These are phyloP conservation scores for Esperia sulphurella DNA, from an alignment of 2,888 invertebrate species.

Conservation along the genomic window DNA sequence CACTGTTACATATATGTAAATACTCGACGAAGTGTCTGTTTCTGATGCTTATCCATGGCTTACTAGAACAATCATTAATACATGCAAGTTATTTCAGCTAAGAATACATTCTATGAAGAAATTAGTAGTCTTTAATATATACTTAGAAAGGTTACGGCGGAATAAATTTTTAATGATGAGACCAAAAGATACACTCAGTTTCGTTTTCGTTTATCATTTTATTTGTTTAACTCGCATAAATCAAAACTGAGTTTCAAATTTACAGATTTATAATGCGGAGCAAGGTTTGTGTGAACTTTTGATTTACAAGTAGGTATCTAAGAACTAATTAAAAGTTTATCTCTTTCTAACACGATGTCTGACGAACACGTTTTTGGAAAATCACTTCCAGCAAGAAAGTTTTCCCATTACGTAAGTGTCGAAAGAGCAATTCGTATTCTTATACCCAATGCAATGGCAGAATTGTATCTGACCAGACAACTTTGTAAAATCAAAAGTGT, in stretches of 20 bases:
- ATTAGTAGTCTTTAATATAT: no score
- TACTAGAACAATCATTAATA: no score
- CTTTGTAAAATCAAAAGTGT: no score
- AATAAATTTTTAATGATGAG: no score
- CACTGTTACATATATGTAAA: no score
- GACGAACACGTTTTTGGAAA: constrained; percentile 22
- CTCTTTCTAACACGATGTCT: constrained; percentile 19
- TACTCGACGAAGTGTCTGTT: no score
- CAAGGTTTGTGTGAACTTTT: constrained; percentile 13
- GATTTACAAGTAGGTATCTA: constrained; percentile 20
- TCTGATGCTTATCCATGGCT: no score
- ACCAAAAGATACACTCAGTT: background rate
- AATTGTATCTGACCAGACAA: no score
- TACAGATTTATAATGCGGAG: constrained; percentile 6
- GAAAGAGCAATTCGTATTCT: constrained; percentile 13
- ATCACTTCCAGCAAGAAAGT: constrained; percentile 22
- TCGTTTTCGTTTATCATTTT: constrained; percentile 5
- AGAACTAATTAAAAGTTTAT: constrained; percentile 30
- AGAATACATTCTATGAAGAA: no score
- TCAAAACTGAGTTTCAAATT: background rate
- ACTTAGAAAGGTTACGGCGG: no score
- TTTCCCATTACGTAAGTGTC: constrained; percentile 21
- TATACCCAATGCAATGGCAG: background rate
- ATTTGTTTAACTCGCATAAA: background rate
- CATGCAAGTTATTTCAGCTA: no score